Conservation (phyloP, 2,888 invertebrate species). For the Brenthis ino region DNA sequence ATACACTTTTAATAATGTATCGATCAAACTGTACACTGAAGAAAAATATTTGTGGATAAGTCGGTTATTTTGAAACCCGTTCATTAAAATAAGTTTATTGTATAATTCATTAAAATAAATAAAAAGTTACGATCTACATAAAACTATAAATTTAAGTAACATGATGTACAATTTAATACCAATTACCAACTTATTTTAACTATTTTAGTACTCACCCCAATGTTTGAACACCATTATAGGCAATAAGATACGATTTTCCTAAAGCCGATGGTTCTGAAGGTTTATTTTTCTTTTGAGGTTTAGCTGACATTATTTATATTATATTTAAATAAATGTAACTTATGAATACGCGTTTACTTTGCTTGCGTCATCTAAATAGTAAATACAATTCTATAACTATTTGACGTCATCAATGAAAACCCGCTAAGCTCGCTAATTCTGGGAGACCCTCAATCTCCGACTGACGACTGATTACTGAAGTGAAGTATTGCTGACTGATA, state of each 20-base stretch:
- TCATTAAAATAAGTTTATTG: too few relatives aligned
- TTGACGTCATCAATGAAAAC: neutral
- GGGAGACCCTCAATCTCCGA: too few relatives aligned
- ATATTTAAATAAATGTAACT: slow-evolving; percentile 5
- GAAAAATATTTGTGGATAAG: too few relatives aligned
- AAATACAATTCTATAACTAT: slow-evolving; percentile 3
- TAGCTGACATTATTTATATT: slow-evolving; percentile 44
- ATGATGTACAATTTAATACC: too few relatives aligned
- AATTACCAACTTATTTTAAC: neutral
- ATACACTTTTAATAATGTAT: too few relatives aligned
- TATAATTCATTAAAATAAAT: too few relatives aligned
- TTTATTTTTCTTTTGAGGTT: slow-evolving; percentile 53
- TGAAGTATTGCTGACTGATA: too few relatives aligned
- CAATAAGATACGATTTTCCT: slow-evolving; percentile 85
- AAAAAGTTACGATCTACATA: too few relatives aligned
- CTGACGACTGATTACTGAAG: too few relatives aligned
- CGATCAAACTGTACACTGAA: too few relatives aligned
- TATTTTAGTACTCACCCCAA: slow-evolving; percentile 83
- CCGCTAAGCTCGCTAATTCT: slow-evolving; percentile 1
- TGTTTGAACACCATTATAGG: slow-evolving; percentile 88
- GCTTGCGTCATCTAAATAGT: slow-evolving; percentile 23
- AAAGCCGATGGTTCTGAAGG: slow-evolving; percentile 75
- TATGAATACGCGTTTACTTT: neutral
- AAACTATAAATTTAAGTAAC: too few relatives aligned
- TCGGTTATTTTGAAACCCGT: too few relatives aligned